Percentiles rank a stretch among this genome's conserved stretches.
phyloP scores from a whole-genome alignment of 1,140 invertebrate genomes.

The Megalopta genalis region DNA sequence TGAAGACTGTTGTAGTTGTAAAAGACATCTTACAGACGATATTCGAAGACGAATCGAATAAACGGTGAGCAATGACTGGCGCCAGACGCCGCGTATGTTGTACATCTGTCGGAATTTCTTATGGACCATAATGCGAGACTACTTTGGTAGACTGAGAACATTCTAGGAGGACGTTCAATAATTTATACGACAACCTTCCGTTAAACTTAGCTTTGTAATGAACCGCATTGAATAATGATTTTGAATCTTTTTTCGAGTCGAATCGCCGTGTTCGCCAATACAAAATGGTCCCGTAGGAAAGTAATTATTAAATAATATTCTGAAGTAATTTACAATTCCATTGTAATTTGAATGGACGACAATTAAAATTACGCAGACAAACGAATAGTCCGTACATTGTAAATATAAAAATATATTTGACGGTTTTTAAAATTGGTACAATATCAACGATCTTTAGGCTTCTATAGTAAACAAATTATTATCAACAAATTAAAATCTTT shows the following conservation, averaged over 20 bases:
- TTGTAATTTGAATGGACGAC: no score
- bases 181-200: not conserved
- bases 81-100: conserved; percentile 33
- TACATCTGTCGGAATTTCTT: conserved; percentile 5
- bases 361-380: not conserved
- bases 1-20: no score
- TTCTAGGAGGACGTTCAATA: not conserved
- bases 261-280: no score
- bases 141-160: conserved; percentile 13
- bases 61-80: conserved; percentile 37
- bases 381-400: not conserved
- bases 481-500: conserved; percentile 38
- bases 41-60: conserved; percentile 20
- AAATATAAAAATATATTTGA: conserved; percentile 67
- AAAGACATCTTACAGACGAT: no score
- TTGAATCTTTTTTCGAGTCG: no score
- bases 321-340: no score
- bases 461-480: conserved; percentile 26
- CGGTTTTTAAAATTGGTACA: conserved; percentile 23
- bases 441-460: conserved; percentile 23
- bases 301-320: no score
- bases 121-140: not conserved
- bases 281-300: no score
- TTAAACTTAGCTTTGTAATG: no score
- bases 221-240: no score